phyloP scores from a whole-genome alignment of 1,140 invertebrate genomes.

The Mya arenaria region DNA sequence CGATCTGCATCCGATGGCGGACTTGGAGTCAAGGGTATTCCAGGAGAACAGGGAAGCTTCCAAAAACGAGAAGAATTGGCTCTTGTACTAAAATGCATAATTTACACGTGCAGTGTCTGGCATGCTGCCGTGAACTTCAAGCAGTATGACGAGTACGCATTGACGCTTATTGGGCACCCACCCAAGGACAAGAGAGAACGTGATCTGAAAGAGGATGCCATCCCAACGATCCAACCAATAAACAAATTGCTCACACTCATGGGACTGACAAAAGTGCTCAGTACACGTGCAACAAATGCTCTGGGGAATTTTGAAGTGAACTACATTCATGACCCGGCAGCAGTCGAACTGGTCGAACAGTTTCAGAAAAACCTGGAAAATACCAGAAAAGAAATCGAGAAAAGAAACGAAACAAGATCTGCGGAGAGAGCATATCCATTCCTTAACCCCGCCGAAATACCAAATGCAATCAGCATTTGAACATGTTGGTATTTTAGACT shows the following conservation, averaged over 20 bases:
- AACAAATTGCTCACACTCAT: constrained; percentile 77
- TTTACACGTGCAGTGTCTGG: constrained; percentile 80
- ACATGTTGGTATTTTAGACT: too few relatives aligned
- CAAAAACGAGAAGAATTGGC: constrained; percentile 73
- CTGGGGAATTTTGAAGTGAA: constrained; percentile 80
- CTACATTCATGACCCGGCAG: constrained; percentile 78
- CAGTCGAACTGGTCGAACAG: constrained; percentile 70
- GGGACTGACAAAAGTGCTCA: constrained; percentile 79
- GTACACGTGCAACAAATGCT: constrained; percentile 75
- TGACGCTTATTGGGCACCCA: constrained; percentile 72
- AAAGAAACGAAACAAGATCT: constrained; percentile 6
- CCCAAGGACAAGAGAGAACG: constrained; percentile 74
- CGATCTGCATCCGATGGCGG: constrained; percentile 13
- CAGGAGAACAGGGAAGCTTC: constrained; percentile 67
- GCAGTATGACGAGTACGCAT: constrained; percentile 78
- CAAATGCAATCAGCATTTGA: constrained; percentile 39
- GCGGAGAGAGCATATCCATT: constrained; percentile 22
- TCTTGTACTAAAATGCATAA: constrained; percentile 74
- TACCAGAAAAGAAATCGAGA: constrained; percentile 9
- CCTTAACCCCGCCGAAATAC: constrained; percentile 21
- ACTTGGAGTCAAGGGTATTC: constrained; percentile 50
- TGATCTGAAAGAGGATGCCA: constrained; percentile 68
- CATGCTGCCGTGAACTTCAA: constrained; percentile 81
- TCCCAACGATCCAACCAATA: constrained; percentile 75
- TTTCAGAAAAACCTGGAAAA: constrained; percentile 32